phyloP scores from a whole-genome alignment of 2,113 vertebrate species.

The Megaptera novaeangliae region DNA sequence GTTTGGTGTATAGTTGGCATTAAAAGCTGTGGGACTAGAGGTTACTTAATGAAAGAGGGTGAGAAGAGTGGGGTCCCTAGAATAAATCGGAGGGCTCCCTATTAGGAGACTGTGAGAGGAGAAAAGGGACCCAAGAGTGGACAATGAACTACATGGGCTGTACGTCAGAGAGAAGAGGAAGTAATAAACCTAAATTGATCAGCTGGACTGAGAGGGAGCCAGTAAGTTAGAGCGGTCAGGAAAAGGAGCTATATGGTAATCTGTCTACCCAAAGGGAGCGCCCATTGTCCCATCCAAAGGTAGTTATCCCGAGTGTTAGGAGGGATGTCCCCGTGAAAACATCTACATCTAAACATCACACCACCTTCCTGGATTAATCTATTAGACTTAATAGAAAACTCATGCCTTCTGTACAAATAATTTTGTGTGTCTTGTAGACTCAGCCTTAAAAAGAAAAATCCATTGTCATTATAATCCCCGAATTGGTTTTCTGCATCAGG shows the following conservation, averaged over 20 bases:
- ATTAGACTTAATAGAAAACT: slow-evolving; percentile 28
- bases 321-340: neutral
- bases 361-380: neutral
- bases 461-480: slow-evolving; percentile 39
- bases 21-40: neutral
- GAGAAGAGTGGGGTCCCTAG: neutral
- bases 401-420: slow-evolving; percentile 17
- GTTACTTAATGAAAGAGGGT: neutral
- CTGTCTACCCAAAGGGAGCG: neutral
- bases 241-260: neutral
- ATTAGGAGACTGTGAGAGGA: neutral
- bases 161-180: neutral
- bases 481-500: slow-evolving; percentile 39
- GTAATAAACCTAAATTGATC: neutral
- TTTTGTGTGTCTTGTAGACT: slow-evolving; percentile 23
- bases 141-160: too few relatives aligned
- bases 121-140: neutral
- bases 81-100: neutral
- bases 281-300: neutral
- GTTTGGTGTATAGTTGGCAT: neutral
- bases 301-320: neutral
- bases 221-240: neutral
- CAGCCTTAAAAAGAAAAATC: neutral
- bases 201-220: neutral
- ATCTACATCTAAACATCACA: neutral